Conservation (phyloP, 2,888 invertebrate species). For the Cordilura impudica region DNA sequence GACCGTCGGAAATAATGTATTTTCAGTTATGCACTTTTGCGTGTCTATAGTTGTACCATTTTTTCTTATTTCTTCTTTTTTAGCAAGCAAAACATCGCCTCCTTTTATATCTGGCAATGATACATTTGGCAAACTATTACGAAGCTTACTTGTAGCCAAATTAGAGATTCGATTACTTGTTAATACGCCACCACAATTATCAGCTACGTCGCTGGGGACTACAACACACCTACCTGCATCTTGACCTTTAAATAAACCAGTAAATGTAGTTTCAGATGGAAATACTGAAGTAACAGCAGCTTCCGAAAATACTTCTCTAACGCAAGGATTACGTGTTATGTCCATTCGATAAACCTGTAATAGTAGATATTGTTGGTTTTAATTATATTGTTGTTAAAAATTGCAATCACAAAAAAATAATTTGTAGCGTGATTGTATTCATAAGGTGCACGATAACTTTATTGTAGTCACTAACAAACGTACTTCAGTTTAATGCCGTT, state of each 20-base stretch:
- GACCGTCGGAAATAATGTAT: constrained; percentile 51
- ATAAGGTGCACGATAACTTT: no score
- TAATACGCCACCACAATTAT: constrained; percentile 23
- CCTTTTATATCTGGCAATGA: constrained; percentile 67
- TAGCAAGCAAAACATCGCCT: neutral
- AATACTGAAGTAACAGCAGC: constrained; percentile 59
- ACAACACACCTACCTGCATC: constrained; percentile 65
- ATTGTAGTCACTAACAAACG: no score
- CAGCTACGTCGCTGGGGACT: neutral
- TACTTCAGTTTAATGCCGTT: no score
- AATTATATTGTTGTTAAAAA: neutral
- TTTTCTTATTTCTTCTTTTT: constrained; percentile 58
- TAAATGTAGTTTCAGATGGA: constrained; percentile 38
- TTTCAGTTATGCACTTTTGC: constrained; percentile 9
- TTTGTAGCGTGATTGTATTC: no score
- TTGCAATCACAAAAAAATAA: neutral
- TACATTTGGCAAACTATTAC: constrained; percentile 76
- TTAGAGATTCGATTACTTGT: constrained; percentile 24
- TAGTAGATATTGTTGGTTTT: neutral
- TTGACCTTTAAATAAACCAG: constrained; percentile 2
- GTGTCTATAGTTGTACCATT: constrained; percentile 20
- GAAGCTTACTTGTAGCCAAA: constrained; percentile 67
- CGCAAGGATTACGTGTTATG: constrained; percentile 88
- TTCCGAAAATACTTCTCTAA: constrained; percentile 78
- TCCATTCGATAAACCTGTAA: constrained; percentile 85